Evolutionary conservation across 2,797 vertebrate genomes (phyloP), one percentile per base, ranked within the genome.

Genomic region (Microctenopoma steveboyesi): DNA sequence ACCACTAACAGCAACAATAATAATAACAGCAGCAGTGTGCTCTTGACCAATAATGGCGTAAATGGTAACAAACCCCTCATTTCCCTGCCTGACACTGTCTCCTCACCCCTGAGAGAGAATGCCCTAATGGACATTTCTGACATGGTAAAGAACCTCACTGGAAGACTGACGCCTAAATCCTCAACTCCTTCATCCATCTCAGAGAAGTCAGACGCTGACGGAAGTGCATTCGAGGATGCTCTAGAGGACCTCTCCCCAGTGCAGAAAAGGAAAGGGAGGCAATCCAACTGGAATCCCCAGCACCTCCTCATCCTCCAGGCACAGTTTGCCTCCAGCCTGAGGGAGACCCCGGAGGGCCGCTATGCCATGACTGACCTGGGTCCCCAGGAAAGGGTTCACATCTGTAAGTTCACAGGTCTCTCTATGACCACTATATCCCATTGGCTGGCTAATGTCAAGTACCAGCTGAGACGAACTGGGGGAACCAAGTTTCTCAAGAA

Each of bases 341-440:
- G 96, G 81, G 97, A 98, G 92, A 98, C 97, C 0, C 77, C 96
- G 0, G 98, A 99, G 81, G 98, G 98, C 66, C 98, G 98, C 84
- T 99, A 96, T 51, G 95, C 98, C 85, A 96, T 99, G 96, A 97
- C 98, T 30, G 98, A 99, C 94, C 90, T 99, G 67, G 97, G 97
- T 70, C 98, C 98, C 37, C 98, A 99, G 92, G 98, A 99, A 93
- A 95, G 98, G 88, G 97, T 99, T 89, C 97, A 99, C 93, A 98
- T 99, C 93, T 99, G 97, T 91, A 99, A 98, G 93, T 99, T 99
- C 94, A 99, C 98, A 11, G 98, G 98, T 88, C 98, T 99, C 82
- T 99, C 97, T 80, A 99, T 99, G 98, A 99, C 98, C 88, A 99
- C 98, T 91, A 99, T 99, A 92, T 99, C 97, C 92, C 98, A 99